A percentile compares a stretch with the other conserved stretches of the same genome.
Evolutionary conservation across 2,113 vertebrate species (phyloP).

Genomic region (Odocoileus hemionus): DNA sequence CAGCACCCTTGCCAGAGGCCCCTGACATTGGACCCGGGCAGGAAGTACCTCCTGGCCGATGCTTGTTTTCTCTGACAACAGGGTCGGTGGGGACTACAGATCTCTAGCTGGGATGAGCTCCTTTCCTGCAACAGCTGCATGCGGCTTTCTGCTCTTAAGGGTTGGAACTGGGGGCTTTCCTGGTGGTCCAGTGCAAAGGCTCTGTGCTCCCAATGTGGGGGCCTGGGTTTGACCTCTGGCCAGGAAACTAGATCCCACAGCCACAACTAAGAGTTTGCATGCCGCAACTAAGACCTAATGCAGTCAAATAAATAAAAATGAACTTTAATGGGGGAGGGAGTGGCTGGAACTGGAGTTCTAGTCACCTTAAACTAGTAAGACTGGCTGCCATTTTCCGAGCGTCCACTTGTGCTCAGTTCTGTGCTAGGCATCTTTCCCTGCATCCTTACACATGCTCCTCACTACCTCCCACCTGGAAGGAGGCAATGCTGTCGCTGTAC

Average conservation of each 20-base stretch:
- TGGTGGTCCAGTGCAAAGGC: background rate
- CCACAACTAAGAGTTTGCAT: background rate
- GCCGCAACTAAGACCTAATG: background rate
- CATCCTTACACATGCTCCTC: background rate
- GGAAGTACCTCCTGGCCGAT: background rate
- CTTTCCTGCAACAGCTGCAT: background rate
- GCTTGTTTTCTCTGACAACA: background rate
- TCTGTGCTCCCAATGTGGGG: background rate
- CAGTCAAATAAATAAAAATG: background rate
- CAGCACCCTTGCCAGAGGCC: background rate
- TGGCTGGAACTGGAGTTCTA: background rate
- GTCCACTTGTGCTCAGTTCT: background rate
- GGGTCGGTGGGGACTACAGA: background rate
- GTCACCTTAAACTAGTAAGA: background rate
- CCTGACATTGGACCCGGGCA: background rate
- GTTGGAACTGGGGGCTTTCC: background rate
- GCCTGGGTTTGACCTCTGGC: background rate
- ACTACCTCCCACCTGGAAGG: background rate
- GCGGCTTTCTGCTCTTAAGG: background rate
- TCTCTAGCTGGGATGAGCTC: background rate
- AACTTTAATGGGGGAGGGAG: background rate
- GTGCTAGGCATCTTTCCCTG: background rate
- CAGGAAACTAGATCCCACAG: background rate
- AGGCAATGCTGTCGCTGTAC: background rate
- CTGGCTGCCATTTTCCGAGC: background rate